Evolutionary conservation across 2,888 invertebrate genomes (phyloP), one percentile per base, ranked within the genome.

Genomic region (Hanleya hanleyi): DNA sequence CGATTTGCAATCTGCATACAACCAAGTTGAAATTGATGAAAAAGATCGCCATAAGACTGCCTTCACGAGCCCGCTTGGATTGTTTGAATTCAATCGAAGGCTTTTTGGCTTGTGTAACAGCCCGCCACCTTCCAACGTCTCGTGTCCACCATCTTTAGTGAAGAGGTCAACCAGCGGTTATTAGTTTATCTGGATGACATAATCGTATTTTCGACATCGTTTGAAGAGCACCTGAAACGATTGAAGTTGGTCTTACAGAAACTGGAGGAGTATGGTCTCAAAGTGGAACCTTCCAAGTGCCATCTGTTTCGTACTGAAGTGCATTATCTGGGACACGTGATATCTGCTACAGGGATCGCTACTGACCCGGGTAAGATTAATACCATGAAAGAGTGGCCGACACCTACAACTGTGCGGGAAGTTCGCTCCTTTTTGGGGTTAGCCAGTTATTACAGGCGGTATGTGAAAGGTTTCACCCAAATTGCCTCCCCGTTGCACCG

Each of bases 21-120:
- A 70, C 49, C 74, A 73, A 47, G 64, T 75, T 4, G 70, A 69
- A n/a, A n/a, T n/a, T n/a, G 5, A 65, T 79, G 49, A 62, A 67
- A 29, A 64, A n/a, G 77, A 78, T 57, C 64, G 50, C 12, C 70
- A 73, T 37, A 78, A 80, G 41, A 77, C 75, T 33, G 78, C 78
- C 3, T 77, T 80, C 38, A 69, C 50, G 6, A 76, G 66, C 5
- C 74, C 67, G 1, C 49, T 49, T 62, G 71, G 71, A 12, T 70
- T 71, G 51, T 77, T 35, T 67, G 78, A 78, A 64, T 77, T 65
- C 35, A 67, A 66, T 18, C 29, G 66, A 29, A 70, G 69, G 73
- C 65, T 62, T 15, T 49, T 73, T 32, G 66, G 69, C n/a, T 65
- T 69, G 18, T 38, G 35, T n/a, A 62, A 69, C 32, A 50, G 51